These are phyloP conservation scores for Glossophaga mutica DNA, from an alignment of 2,797 vertebrate genomes.

Conservation along the genomic window DNA sequence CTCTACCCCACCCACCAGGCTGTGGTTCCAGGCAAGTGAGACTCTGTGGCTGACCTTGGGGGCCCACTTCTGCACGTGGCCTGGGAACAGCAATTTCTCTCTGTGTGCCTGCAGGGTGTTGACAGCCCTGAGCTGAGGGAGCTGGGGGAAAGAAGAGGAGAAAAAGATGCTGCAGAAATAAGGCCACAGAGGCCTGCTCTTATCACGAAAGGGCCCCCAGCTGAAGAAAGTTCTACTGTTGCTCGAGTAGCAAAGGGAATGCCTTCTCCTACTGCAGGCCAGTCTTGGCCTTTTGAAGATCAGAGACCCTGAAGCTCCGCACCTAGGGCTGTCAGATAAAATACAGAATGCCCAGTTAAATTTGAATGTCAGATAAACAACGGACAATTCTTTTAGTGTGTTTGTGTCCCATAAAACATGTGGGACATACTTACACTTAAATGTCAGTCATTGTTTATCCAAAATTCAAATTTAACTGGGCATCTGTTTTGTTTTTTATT, in stretches of 20 bases:
- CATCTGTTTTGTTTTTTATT: neutral
- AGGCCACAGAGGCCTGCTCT: constrained; percentile 40
- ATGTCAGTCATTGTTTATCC: neutral
- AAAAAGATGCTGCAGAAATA: constrained; percentile 27
- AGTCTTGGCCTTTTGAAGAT: neutral
- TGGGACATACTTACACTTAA: neutral
- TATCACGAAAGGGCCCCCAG: constrained; percentile 24
- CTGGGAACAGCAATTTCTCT: constrained; percentile 53
- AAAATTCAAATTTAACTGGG: neutral
- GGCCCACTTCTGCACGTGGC: neutral
- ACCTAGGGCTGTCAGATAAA: neutral
- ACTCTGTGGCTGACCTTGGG: neutral
- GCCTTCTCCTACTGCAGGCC: neutral
- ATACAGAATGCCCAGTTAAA: neutral
- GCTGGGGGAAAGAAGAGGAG: constrained; percentile 24
- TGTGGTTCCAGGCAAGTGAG: neutral
- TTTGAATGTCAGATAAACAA: constrained; percentile 16
- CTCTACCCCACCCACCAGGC: neutral
- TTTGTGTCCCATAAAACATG: neutral
- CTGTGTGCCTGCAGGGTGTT: constrained; percentile 48
- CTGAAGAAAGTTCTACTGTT: constrained; percentile 53
- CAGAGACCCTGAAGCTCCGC: neutral
- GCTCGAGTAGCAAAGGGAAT: constrained; percentile 2
- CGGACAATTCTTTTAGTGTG: neutral
- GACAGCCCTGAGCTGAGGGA: constrained; percentile 60